Evolutionary conservation across 2,113 vertebrate species (phyloP), one percentile per base, ranked within the genome.

Genomic region (Tricholaema leucomelas): DNA sequence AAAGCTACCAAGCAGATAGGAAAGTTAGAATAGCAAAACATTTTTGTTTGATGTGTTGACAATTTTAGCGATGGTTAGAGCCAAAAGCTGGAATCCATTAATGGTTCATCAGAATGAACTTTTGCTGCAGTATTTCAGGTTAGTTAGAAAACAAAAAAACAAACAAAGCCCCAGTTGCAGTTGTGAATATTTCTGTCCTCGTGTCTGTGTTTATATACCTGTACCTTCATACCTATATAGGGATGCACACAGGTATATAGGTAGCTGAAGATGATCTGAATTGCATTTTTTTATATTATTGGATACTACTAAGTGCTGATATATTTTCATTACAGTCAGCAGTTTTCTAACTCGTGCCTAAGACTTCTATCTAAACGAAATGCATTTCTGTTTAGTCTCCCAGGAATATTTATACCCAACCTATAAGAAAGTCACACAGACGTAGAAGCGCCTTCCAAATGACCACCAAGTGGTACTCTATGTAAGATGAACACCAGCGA

Each of bases 401-500:
- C 96, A 97, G 91, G 92, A 97, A 96, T 96, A 97, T 97, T 98
- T 98, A 95, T 97, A 98, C 93, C 97, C 97, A 96, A 95, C 90
- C 93, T 95, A 96, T 88, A 96, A 96, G 95, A 94, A 96, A 95
- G 75, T 91, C 92, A 95, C 85, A 95, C 94, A 95, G 94, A 97
- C 96, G 94, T 90, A 97, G 96, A 98, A 98, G 98, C 98, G 96
- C 98, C 98, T 98, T 98, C 95, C 96, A 92, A 82, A 85, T 78
- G 96, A 87, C 96, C 97, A 97, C 95, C 92, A 92, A 95, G 97
- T 97, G 97, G 97, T 97, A 95, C 96, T 91, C 87, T 94, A 92
- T 95, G 88, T 97, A 90, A 96, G 94, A 74, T 73, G 87, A 95
- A 98, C 98, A 98, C 98, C 98, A 98, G 99, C 98, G 97, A 98